Conservation (phyloP, 2,888 invertebrate species). For the Crossocerus cetratus region DNA sequence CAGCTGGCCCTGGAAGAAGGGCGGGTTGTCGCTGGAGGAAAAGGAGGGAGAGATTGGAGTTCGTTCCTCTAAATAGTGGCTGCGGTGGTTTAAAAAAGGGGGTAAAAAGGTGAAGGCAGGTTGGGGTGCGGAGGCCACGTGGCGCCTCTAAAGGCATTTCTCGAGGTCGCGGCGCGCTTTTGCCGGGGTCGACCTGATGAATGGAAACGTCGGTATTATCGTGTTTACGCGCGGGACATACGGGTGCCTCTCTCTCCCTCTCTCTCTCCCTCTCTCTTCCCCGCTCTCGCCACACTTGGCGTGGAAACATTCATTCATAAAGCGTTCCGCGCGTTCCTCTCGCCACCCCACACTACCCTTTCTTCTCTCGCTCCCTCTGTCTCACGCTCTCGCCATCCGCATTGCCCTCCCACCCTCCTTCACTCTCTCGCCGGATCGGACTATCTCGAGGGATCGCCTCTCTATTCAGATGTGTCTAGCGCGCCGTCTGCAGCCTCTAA, state of each 20-base stretch:
- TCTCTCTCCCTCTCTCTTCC: too few species aligned
- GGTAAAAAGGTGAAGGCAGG: slow-evolving; percentile 13
- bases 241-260: slow-evolving; percentile 56
- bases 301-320: slow-evolving; percentile 74
- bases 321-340: slow-evolving; percentile 69
- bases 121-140: slow-evolving; percentile 42
- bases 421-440: not conserved
- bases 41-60: slow-evolving; percentile 6
- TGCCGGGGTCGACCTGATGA: slow-evolving; percentile 64
- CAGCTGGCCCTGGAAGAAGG: slow-evolving; percentile 7
- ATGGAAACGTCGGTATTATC: slow-evolving; percentile 69
- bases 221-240: slow-evolving; percentile 68
- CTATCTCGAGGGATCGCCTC: too few species aligned
- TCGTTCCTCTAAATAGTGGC: slow-evolving; percentile 8
- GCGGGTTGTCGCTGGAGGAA: not conserved
- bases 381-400: slow-evolving; percentile 9
- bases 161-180: slow-evolving; percentile 61
- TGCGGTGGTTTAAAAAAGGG: not conserved
- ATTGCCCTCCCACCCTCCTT: not conserved
- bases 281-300: slow-evolving; percentile 63
- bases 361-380: slow-evolving; percentile 4
- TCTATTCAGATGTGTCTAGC: too few species aligned
- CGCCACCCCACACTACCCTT: slow-evolving; percentile 35
- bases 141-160: slow-evolving; percentile 64
- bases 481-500: too few species aligned